Percentiles rank a stretch among this genome's conserved stretches.
Conservation (phyloP, 2,888 invertebrate species). For the Andrena minutula region DNA sequence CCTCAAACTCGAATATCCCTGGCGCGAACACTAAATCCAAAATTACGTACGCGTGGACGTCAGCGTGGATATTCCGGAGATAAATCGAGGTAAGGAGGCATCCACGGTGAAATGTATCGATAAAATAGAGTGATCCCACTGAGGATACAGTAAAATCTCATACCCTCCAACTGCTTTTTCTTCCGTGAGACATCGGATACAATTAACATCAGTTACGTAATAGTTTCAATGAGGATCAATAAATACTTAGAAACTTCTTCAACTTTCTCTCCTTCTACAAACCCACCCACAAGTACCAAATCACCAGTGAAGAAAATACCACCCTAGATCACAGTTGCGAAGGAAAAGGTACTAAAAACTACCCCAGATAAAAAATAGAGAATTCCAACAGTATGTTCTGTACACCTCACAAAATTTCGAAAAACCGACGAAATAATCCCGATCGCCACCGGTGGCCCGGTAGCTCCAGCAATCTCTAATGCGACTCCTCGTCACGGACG, state of each 20-base stretch:
- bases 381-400: no score
- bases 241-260: conserved; percentile 8
- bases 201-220: neutral
- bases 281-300: neutral
- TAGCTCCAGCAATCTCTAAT: conserved; percentile 30
- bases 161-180: neutral
- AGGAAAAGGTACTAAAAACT: no score
- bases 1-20: conserved; percentile 71
- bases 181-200: neutral
- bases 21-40: conserved; percentile 73
- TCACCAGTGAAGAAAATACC: neutral
- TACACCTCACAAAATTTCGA: no score
- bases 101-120: neutral
- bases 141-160: neutral
- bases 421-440: no score
- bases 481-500: conserved; percentile 15
- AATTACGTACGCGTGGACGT: conserved; percentile 65
- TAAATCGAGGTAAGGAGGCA: neutral
- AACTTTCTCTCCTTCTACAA: neutral
- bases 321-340: no score
- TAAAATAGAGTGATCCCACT: neutral
- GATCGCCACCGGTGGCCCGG: no score
- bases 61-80: conserved; percentile 27
- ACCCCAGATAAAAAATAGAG: no score
- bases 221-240: neutral